These are phyloP conservation scores for Aphodius sticticus DNA, from an alignment of 2,888 invertebrate genomes.

Conservation along the genomic window DNA sequence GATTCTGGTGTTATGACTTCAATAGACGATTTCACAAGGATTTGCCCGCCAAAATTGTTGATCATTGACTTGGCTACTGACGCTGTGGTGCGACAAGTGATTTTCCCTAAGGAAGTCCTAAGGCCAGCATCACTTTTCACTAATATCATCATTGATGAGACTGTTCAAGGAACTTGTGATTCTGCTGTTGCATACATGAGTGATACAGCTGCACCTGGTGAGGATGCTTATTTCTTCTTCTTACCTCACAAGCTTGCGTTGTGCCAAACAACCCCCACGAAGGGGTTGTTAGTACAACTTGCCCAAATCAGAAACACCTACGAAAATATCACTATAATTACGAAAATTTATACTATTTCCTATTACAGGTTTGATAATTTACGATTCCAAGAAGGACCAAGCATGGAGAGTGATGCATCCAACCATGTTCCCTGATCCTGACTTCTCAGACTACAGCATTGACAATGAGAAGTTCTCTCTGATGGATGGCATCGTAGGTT, in stretches of 20 bases:
- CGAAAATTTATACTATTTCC: too few relatives aligned
- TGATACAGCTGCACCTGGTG: slow-evolving; percentile 84
- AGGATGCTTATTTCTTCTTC: slow-evolving; percentile 17
- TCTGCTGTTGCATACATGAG: slow-evolving; percentile 81
- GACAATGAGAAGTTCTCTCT: slow-evolving; percentile 73
- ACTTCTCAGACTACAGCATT: slow-evolving; percentile 78
- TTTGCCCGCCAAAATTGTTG: slow-evolving; percentile 82
- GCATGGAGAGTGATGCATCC: slow-evolving; percentile 85
- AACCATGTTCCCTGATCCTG: slow-evolving; percentile 86
- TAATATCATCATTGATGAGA: slow-evolving; percentile 81
- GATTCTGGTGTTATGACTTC: slow-evolving; percentile 81
- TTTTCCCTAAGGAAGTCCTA: slow-evolving; percentile 77
- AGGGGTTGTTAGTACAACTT: too few relatives aligned
- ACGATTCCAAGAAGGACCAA: slow-evolving; percentile 76
- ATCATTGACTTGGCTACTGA: slow-evolving; percentile 81
- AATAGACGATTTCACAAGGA: slow-evolving; percentile 70
- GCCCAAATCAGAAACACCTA: too few relatives aligned
- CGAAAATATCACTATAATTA: too few relatives aligned
- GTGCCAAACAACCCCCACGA: too few relatives aligned
- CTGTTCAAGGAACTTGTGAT: slow-evolving; percentile 73
- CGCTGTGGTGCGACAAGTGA: slow-evolving; percentile 72
- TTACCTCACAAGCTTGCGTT: too few relatives aligned
- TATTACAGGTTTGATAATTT: slow-evolving; percentile 63
- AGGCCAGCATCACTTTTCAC: slow-evolving; percentile 81
- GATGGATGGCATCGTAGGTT: slow-evolving; percentile 78